phyloP scores from a whole-genome alignment of 2,797 vertebrate species.

The Chrysocyon brachyurus region DNA sequence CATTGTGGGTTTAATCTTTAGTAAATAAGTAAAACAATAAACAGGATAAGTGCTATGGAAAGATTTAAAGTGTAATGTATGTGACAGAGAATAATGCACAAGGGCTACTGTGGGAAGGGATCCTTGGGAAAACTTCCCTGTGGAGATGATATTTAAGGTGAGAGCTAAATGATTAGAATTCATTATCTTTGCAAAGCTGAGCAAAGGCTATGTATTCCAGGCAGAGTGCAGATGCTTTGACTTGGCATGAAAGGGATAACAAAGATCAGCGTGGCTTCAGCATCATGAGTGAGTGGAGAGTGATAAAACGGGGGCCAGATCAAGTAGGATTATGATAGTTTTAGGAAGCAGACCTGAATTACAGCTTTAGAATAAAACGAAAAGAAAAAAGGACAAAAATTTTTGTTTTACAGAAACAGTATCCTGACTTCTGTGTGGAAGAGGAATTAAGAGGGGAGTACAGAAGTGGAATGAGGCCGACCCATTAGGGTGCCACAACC shows the following conservation, averaged over 20 bases:
- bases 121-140: not conserved
- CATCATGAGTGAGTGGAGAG: not conserved
- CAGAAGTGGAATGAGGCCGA: not conserved
- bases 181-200: not conserved
- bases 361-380: not conserved
- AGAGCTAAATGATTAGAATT: not conserved
- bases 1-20: not conserved
- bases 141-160: not conserved
- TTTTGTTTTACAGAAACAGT: not conserved
- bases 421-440: not conserved
- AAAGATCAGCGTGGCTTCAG: not conserved
- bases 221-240: not conserved
- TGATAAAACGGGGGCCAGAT: not conserved
- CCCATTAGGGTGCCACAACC: no score
- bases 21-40: not conserved
- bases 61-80: rapidly evolving
- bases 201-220: not conserved
- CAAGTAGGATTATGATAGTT: not conserved
- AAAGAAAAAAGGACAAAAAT: not conserved
- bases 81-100: not conserved
- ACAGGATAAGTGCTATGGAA: not conserved
- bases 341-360: not conserved
- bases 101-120: rapidly evolving
- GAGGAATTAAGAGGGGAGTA: not conserved
- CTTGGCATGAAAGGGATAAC: not conserved